phyloP scores from a whole-genome alignment of 1,140 invertebrate species.

The Panagrolaimus sp. region DNA sequence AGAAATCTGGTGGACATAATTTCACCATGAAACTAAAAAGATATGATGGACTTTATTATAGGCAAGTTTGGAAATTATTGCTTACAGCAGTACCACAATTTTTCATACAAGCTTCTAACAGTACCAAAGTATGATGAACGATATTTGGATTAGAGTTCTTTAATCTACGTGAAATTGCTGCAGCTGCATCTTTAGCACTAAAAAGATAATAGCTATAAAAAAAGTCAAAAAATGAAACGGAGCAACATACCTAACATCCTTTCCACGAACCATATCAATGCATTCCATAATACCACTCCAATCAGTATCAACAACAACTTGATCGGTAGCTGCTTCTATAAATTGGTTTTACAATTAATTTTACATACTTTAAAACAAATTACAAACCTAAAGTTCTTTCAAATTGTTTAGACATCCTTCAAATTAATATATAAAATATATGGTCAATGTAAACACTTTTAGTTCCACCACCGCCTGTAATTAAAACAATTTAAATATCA shows the following conservation, averaged over 20 bases:
- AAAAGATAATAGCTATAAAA: background rate
- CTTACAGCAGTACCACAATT: conserved; percentile 74
- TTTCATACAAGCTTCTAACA: conserved; percentile 92
- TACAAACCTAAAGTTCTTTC: conserved; percentile 30
- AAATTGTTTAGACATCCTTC: conserved; percentile 15
- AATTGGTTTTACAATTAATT: background rate
- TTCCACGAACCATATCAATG: conserved; percentile 51
- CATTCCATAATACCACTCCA: conserved; percentile 56
- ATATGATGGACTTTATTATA: background rate
- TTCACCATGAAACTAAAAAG: conserved; percentile 77
- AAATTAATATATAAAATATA: too few relatives aligned
- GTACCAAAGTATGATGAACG: conserved; percentile 59
- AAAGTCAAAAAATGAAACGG: conserved; percentile 7
- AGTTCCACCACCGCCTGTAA: too few relatives aligned
- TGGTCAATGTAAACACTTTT: too few relatives aligned
- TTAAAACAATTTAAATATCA: too few relatives aligned
- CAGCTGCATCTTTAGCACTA: background rate
- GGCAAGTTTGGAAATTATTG: background rate
- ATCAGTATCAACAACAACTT: conserved; percentile 52
- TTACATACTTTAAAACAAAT: background rate
- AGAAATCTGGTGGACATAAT: conserved; percentile 84
- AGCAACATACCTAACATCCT: conserved; percentile 50
- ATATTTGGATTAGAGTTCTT: conserved; percentile 48
- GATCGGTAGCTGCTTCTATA: conserved; percentile 53
- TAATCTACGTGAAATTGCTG: background rate